phyloP scores from a whole-genome alignment of 2,113 vertebrate species.

The Mirounga angustirostris region DNA sequence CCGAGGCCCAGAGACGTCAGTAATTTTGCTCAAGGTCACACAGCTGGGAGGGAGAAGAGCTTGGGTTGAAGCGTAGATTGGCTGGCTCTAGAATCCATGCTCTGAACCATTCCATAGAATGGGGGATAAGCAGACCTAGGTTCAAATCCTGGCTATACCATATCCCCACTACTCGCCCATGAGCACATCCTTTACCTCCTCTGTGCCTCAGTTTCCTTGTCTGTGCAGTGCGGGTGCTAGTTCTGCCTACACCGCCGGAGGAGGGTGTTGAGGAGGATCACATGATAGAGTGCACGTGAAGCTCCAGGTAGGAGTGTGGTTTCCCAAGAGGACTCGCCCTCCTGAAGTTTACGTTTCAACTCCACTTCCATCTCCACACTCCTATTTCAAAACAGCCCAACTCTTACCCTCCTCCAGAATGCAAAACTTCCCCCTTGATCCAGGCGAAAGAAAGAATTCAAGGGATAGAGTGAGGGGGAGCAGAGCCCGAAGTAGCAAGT shows the following conservation, averaged over 20 bases:
- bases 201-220: not conserved
- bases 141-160: not conserved
- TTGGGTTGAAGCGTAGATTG: not conserved
- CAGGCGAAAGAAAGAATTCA: not conserved
- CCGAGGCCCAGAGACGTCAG: not conserved
- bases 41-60: not conserved
- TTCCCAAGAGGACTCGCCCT: not conserved
- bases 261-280: not conserved
- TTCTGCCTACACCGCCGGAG: rapidly evolving
- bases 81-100: not conserved
- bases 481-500: not conserved
- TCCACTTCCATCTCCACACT: not conserved
- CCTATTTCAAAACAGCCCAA: not conserved
- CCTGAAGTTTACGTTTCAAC: not conserved
- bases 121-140: not conserved
- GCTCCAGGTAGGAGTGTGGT: not conserved
- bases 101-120: not conserved
- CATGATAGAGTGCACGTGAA: rapidly evolving
- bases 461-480: not conserved
- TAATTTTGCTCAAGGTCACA: not conserved
- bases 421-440: not conserved
- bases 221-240: not conserved
- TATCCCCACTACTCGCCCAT: rapidly evolving
- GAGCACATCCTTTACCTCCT: not conserved
- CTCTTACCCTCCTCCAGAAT: not conserved